These are phyloP conservation scores for Tetragnatha montana DNA, from an alignment of 2,888 invertebrate species.

Conservation along the genomic window DNA sequence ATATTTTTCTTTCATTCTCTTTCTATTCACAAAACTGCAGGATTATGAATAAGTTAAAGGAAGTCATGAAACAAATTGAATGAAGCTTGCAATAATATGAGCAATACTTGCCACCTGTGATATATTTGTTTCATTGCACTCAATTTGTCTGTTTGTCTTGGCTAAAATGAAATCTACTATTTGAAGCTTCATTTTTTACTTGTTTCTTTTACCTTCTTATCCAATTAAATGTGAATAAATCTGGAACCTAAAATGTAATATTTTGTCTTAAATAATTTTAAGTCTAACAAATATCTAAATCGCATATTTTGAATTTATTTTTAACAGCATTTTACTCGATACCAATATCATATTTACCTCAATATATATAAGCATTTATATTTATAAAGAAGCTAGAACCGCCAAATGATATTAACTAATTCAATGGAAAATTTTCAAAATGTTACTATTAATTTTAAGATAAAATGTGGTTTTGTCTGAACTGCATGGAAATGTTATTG, in stretches of 20 bases:
- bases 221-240: background rate
- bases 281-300: background rate
- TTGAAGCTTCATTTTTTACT: background rate
- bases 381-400: no score
- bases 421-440: no score
- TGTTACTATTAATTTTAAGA: no score
- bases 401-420: no score
- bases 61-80: background rate
- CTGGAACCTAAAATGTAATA: background rate
- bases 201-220: background rate
- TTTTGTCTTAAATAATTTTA: background rate
- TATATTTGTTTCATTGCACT: constrained; percentile 10
- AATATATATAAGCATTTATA: no score
- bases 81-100: constrained; percentile 39
- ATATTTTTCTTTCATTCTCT: background rate
- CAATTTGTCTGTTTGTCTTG: background rate
- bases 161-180: background rate
- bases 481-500: no score
- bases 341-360: no score
- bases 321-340: no score
- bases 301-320: no score
- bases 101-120: constrained; percentile 55
- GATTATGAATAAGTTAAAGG: background rate
- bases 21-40: constrained; percentile 17
- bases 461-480: no score